phyloP scores from a whole-genome alignment of 2,113 vertebrate species.

The Heloderma charlesbogerti region DNA sequence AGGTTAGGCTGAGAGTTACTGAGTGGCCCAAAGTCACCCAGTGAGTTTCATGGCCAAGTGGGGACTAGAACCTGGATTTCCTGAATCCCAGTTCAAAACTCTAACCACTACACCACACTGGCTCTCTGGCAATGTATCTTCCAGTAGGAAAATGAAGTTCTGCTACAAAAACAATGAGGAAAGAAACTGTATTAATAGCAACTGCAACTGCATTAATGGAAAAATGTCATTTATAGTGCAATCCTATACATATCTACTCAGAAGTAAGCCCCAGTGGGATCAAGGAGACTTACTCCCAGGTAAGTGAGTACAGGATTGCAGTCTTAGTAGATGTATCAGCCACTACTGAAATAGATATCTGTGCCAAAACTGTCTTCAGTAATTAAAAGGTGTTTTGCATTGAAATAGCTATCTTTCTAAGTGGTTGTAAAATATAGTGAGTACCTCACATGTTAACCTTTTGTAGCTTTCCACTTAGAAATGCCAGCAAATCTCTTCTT shows the following conservation, averaged over 20 bases:
- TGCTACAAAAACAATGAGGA: conserved; percentile 45
- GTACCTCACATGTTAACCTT: background rate
- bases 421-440: conserved; percentile 16
- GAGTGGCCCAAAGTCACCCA: too few relatives aligned
- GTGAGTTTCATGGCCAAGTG: too few relatives aligned
- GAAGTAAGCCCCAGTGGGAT: too few relatives aligned
- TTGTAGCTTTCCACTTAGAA: conserved; percentile 11
- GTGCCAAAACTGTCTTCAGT: conserved; percentile 52
- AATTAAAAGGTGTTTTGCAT: conserved; percentile 24
- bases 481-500: background rate
- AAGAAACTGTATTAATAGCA: conserved; percentile 60
- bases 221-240: conserved; percentile 14
- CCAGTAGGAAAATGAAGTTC: conserved; percentile 54
- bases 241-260: too few relatives aligned
- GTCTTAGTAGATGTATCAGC: conserved; percentile 46
- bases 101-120: too few relatives aligned
- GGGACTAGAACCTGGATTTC: too few relatives aligned
- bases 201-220: conserved; percentile 54
- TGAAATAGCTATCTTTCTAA: conserved; percentile 12
- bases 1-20: too few relatives aligned
- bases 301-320: too few relatives aligned
- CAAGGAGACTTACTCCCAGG: too few relatives aligned
- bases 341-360: conserved; percentile 56
- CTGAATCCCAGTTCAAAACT: too few relatives aligned
- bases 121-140: background rate